Base-by-base conservation (phyloP, 2,113 vertebrate species). In the Trematocara zebra region DNA sequence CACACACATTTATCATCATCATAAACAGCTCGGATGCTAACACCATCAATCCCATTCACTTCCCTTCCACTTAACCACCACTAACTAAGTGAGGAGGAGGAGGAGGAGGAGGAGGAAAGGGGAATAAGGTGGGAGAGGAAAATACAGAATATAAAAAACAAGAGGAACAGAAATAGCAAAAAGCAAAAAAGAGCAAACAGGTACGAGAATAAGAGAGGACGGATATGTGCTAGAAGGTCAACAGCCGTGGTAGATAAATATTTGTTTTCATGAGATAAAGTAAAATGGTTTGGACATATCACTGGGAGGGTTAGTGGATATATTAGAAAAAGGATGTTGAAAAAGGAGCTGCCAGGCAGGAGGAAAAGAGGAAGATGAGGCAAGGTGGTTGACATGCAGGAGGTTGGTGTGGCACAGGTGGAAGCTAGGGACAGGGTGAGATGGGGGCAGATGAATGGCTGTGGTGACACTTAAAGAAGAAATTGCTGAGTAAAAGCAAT, bases 11-110 rank as follows among this genome's bases (percentile, higher is more conserved):
- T 94, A 95, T 98, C 97, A 97, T 99, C 98, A 98, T 98, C 97
- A 98, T 98, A 98, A 98, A 98, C 97, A 97, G 96, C 96, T 93
- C 95, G 96, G 96, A 97, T 92, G 18, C 95, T 96, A 96, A 95
- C 96, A 96, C 96, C 97, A 98, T 98, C 97, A 97, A 97, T 98
- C 97, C 97, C 95, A 97, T 97, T 98, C 97, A 97, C 97, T 97
- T 97, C 96, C 95, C 88, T 91, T 91, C 85, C 93, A 94, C 94
- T 96, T 95, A 95, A 92, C 90, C 84, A 94, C 85, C 51, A 52
- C 87, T 94, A 93, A 94, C 92, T 91, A 90, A 93, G 85, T 85
- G 93, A 88, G 84, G 83, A 82, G 81, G 72, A 80, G 94, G 26
- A 23, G 6, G n/a, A 52, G 53, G 40, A 49, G 42, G 52, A 49